phyloP scores from a whole-genome alignment of 1,140 invertebrate genomes.

The Drosophila elegans region DNA sequence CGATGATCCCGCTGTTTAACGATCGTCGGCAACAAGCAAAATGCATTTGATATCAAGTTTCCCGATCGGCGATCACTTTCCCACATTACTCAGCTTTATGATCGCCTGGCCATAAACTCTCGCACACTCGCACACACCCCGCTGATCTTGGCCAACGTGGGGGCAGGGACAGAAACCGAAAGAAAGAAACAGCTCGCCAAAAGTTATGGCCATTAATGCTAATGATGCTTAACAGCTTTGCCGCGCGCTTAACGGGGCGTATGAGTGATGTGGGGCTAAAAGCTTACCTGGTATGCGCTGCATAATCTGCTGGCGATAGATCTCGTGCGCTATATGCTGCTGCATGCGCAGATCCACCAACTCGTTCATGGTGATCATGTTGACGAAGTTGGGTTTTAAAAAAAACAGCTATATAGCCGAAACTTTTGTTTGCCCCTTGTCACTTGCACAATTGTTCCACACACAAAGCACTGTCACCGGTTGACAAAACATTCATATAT shows the following conservation, averaged over 20 bases:
- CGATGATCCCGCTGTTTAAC: conserved; percentile 46
- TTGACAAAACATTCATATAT: conserved; percentile 37
- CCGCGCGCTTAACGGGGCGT: conserved; percentile 16
- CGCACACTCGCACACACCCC: conserved; percentile 20
- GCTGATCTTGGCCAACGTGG: conserved; percentile 15
- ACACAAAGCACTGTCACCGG: conserved; percentile 20
- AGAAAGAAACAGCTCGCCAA: conserved; percentile 29
- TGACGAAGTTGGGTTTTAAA: background rate
- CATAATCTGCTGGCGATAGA: conserved; percentile 84
- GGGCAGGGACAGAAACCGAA: background rate
- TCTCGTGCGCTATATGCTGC: conserved; percentile 84
- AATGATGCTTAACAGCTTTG: conserved; percentile 68
- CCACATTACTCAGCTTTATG: conserved; percentile 76
- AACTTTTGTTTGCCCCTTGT: conserved; percentile 37
- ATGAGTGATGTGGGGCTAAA: conserved; percentile 34
- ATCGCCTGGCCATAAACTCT: conserved; percentile 42
- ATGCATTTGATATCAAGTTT: conserved; percentile 42
- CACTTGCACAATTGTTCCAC: conserved; percentile 69
- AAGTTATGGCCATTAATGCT: conserved; percentile 58
- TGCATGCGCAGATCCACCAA: conserved; percentile 84
- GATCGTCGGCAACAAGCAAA: conserved; percentile 44
- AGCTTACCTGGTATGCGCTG: conserved; percentile 84
- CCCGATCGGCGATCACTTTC: conserved; percentile 53
- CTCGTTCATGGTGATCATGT: conserved; percentile 83
- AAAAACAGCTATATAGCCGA: background rate